phyloP scores from a whole-genome alignment of 2,888 invertebrate species.

The Gymnocheta viridis region DNA sequence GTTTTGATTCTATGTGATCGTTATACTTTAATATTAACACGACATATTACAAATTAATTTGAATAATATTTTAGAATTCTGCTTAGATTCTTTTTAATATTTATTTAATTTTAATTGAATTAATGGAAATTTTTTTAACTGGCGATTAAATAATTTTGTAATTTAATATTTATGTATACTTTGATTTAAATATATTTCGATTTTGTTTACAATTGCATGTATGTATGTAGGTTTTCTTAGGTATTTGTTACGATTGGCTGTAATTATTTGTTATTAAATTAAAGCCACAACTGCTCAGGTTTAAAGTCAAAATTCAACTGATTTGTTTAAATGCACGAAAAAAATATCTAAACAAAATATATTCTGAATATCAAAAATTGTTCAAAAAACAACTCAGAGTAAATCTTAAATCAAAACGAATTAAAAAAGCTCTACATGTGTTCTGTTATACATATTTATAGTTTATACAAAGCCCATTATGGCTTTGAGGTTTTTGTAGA shows the following conservation, averaged over 20 bases:
- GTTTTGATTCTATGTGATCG: background rate
- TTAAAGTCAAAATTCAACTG: conserved; percentile 73
- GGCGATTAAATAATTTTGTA: background rate
- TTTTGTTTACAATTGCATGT: background rate
- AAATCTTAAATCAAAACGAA: conserved; percentile 3
- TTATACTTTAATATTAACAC: background rate
- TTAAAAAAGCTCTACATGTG: background rate
- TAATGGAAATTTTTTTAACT: background rate
- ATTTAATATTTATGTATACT: background rate
- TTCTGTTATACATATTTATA: too few relatives aligned
- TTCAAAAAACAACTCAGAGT: conserved; percentile 15
- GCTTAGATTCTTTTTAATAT: background rate
- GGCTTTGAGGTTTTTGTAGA: too few relatives aligned
- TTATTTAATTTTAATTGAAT: background rate
- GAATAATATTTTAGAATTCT: background rate
- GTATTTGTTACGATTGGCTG: conserved; percentile 23
- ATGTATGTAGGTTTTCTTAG: conserved; percentile 1
- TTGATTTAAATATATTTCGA: conserved; percentile 1
- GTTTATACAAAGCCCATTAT: too few relatives aligned
- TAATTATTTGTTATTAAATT: conserved; percentile 22
- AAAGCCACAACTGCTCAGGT: conserved; percentile 68
- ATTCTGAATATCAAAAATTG: conserved; percentile 61
- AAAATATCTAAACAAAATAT: conserved; percentile 63
- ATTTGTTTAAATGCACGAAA: conserved; percentile 70
- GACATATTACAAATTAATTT: background rate